A percentile compares a stretch with the other conserved stretches of the same genome.
Conservation (phyloP, 2,888 invertebrate genomes). For the Cyclophora punctaria region DNA sequence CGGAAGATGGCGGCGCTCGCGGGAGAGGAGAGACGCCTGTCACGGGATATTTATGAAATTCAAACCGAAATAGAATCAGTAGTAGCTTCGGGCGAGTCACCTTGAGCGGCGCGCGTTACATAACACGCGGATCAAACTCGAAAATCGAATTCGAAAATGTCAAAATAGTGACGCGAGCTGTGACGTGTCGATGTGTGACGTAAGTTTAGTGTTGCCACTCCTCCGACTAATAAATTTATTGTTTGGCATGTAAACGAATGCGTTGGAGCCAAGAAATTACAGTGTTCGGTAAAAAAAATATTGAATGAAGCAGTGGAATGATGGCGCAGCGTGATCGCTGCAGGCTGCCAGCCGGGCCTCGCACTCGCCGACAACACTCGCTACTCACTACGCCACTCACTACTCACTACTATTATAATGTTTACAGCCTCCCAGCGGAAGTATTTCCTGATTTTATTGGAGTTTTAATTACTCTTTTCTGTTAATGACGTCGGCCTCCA, state of each 20-base stretch:
- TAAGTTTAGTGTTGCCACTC: conserved; percentile 66
- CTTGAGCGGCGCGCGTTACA: conserved; percentile 65
- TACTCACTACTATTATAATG: conserved; percentile 39
- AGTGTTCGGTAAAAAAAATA: conserved; percentile 72
- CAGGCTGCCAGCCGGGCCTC: conserved; percentile 60
- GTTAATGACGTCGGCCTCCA: conserved; percentile 60
- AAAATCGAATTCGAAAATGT: conserved; percentile 54
- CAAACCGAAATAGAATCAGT: conserved; percentile 70
- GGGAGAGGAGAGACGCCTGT: conserved; percentile 71
- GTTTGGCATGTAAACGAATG: conserved; percentile 76
- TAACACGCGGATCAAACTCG: conserved; percentile 53
- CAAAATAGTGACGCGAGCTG: conserved; percentile 53
- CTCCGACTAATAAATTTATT: conserved; percentile 74
- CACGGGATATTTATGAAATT: conserved; percentile 75
- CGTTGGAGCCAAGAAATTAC: conserved; percentile 75
- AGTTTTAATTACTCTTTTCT: conserved; percentile 66
- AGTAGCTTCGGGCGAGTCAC: conserved; percentile 69
- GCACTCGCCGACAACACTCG: conserved; percentile 46
- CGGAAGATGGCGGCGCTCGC: conserved; percentile 34
- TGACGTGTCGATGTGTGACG: conserved; percentile 65
- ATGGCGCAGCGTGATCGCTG: conserved; percentile 65
- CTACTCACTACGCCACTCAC: conserved; percentile 24
- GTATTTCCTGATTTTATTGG: conserved; percentile 52
- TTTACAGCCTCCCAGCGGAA: conserved; percentile 16
- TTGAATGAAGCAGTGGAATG: conserved; percentile 71